Conservation (phyloP, 1,140 invertebrate genomes). For the Lasaia peninsularis region DNA sequence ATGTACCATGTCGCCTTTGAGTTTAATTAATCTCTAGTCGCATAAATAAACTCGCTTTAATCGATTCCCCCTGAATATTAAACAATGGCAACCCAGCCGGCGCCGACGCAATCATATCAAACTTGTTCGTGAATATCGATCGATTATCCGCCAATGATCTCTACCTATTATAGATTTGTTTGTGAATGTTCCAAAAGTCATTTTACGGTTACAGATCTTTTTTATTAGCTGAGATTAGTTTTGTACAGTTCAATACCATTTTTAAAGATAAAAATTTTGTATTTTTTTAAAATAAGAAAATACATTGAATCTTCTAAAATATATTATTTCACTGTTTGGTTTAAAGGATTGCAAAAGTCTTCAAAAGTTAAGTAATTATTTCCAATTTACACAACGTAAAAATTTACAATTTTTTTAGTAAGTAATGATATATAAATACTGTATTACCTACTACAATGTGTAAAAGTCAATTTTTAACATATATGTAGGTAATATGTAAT, state of each 20-base stretch:
- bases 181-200: neutral
- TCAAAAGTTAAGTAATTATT: no score
- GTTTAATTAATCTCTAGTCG: slow-evolving; percentile 70
- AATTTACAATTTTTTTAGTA: no score
- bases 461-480: no score
- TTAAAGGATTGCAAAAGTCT: no score
- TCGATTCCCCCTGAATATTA: slow-evolving; percentile 57
- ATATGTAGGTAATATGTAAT: no score
- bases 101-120: slow-evolving; percentile 37
- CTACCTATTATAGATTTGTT: slow-evolving; percentile 2
- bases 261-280: neutral
- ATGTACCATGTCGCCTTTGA: slow-evolving; percentile 58
- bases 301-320: no score
- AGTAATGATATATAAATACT: no score
- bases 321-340: no score
- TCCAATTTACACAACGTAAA: no score
- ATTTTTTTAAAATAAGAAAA: no score
- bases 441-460: no score
- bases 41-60: slow-evolving; percentile 66
- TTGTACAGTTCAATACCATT: neutral
- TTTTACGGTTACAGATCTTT: neutral
- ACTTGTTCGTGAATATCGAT: slow-evolving; percentile 23
- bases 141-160: slow-evolving; percentile 12
- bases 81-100: slow-evolving; percentile 38
- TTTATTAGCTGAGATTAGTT: neutral